Conservation (phyloP, 2,888 invertebrate genomes). For the Noctua janthina region DNA sequence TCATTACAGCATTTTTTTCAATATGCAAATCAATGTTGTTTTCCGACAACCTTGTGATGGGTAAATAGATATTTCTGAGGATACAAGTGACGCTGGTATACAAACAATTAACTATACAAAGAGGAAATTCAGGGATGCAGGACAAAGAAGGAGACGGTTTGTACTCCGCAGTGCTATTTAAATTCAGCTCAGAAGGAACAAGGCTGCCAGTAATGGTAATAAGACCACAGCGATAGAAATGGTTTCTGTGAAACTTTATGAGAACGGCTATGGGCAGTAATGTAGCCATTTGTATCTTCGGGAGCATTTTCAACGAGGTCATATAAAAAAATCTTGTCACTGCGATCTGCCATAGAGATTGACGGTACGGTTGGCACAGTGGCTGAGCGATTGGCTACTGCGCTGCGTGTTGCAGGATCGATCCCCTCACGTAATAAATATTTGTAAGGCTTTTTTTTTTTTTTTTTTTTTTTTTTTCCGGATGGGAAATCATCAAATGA, state of each 20-base stretch:
- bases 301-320: neutral
- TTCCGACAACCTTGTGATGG: neutral
- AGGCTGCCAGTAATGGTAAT: too few species aligned
- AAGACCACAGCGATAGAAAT: neutral
- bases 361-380: too few species aligned
- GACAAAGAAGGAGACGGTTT: neutral
- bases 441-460: too few species aligned
- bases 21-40: too few species aligned
- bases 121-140: neutral
- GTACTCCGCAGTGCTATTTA: neutral
- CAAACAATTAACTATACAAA: neutral
- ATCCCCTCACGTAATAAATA: too few species aligned
- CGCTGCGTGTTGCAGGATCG: too few species aligned
- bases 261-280: neutral
- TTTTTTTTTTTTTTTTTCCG: too few species aligned
- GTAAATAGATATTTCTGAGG: too few species aligned
- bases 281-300: neutral
- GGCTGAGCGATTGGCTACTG: too few species aligned
- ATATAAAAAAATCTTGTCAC: neutral
- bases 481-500: too few species aligned
- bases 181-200: neutral
- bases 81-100: neutral
- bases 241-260: too few species aligned
- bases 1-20: neutral
- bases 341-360: neutral